phyloP scores from a whole-genome alignment of 2,113 vertebrate genomes.

The Myrmecobius fasciatus region DNA sequence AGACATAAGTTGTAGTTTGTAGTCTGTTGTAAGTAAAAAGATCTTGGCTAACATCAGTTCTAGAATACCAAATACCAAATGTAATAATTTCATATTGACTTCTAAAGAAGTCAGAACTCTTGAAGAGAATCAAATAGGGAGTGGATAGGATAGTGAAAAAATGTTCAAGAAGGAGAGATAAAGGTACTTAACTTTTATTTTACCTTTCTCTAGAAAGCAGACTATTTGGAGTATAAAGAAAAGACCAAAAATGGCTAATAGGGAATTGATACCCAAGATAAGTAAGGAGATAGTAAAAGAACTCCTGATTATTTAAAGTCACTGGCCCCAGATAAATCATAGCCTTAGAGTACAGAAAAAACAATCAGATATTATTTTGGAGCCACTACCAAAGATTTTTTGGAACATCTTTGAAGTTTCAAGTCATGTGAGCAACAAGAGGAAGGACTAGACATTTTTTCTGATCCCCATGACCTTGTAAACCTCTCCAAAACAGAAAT shows the following conservation, averaged over 20 bases:
- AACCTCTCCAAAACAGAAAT: neutral
- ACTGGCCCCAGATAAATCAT: neutral
- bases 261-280: neutral
- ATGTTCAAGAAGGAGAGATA: neutral
- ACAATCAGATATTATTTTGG: neutral
- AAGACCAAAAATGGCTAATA: neutral
- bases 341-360: neutral
- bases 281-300: neutral
- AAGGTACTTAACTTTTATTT: neutral
- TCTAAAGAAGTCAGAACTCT: neutral
- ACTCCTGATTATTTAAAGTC: neutral
- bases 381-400: neutral
- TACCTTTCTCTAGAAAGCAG: neutral
- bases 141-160: neutral
- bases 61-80: neutral
- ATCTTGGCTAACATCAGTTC: neutral
- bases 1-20: neutral
- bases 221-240: neutral
- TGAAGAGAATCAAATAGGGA: neutral
- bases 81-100: neutral
- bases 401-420: neutral
- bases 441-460: neutral
- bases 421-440: neutral
- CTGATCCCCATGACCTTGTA: neutral
- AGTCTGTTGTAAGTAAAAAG: neutral